phyloP scores from a whole-genome alignment of 2,888 invertebrate genomes.

The Lacanobia wlatinum region DNA sequence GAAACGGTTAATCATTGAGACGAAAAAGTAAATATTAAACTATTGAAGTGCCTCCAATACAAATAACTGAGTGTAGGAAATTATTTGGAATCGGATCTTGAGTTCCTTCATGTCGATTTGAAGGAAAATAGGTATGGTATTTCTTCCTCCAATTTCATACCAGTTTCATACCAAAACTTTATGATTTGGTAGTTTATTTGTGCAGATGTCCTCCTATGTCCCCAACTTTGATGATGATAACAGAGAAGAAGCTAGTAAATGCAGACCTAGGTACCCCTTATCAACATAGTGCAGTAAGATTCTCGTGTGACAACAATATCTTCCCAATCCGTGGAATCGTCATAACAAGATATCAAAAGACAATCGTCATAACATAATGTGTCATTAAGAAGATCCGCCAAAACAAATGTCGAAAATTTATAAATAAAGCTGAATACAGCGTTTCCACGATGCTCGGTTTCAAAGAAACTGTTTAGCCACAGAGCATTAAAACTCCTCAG shows the following conservation, averaged over 20 bases:
- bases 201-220: too few relatives aligned
- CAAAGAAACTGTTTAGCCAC: constrained; percentile 37
- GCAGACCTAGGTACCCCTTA: neutral
- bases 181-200: neutral
- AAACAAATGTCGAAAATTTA: constrained; percentile 61
- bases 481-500: neutral
- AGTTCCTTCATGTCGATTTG: neutral
- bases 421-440: constrained; percentile 56
- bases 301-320: constrained; percentile 7
- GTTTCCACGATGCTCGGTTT: constrained; percentile 62
- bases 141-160: neutral
- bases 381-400: constrained; percentile 45
- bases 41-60: neutral
- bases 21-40: neutral
- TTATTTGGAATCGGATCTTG: neutral
- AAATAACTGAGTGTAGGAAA: neutral
- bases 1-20: neutral
- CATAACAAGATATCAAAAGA: constrained; percentile 40
- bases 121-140: neutral
- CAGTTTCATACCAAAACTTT: too few relatives aligned
- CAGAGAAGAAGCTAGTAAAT: too few relatives aligned
- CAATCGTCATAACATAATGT: constrained; percentile 37
- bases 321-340: neutral
- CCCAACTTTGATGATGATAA: neutral
- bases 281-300: neutral